Percentiles rank a stretch among this genome's conserved stretches.
These are phyloP conservation scores for Yponomeuta sedellus DNA, from an alignment of 2,888 invertebrate genomes.

Conservation along the genomic window DNA sequence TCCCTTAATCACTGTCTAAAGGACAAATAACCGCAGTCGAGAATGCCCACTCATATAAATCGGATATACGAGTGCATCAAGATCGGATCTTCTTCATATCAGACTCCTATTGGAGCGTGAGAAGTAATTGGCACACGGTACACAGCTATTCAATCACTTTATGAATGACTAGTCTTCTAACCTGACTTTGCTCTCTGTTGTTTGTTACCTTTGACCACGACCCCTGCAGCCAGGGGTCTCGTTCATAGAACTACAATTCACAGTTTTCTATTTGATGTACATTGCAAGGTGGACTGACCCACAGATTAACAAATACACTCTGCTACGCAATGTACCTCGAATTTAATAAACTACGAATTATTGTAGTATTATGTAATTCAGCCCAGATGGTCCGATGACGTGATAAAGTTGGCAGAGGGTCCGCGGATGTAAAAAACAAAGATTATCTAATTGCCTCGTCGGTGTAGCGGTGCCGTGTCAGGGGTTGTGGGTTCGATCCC, in stretches of 20 bases:
- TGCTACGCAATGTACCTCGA: no score
- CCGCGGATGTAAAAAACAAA: neutral
- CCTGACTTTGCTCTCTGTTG: neutral
- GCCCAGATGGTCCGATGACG: neutral
- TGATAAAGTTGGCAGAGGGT: neutral
- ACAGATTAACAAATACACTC: no score
- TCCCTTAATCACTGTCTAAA: neutral
- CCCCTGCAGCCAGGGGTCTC: no score
- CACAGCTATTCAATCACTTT: neutral
- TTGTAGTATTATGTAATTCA: no score
- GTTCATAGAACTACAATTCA: no score
- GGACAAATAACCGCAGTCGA: neutral
- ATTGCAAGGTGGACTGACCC: no score
- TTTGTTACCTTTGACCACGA: no score
- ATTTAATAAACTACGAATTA: no score
- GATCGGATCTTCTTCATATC: neutral
- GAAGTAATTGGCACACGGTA: neutral
- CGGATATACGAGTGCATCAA: neutral
- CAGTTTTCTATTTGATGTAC: no score
- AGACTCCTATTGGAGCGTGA: neutral
- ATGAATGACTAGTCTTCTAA: neutral
- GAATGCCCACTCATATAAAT: neutral
- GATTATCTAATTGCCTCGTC: neutral
- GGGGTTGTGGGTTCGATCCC: no score
- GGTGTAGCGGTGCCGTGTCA: neutral